phyloP scores from a whole-genome alignment of 2,888 invertebrate species.

The Chymomyza caudatula region DNA sequence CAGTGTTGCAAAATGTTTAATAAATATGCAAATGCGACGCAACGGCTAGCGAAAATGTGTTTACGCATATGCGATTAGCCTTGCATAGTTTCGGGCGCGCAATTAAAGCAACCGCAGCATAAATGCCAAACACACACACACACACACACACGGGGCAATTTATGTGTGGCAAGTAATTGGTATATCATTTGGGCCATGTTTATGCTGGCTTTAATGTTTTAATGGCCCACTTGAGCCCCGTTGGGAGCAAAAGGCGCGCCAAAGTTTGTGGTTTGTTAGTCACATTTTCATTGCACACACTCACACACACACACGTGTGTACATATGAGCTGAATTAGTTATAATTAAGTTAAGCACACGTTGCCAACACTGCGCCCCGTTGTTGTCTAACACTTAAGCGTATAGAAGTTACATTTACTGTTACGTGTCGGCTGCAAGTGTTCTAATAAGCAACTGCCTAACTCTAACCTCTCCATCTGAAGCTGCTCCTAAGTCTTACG shows the following conservation, averaged over 20 bases:
- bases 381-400: constrained; percentile 52
- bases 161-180: not conserved
- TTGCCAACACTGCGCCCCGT: constrained; percentile 17
- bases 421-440: constrained; percentile 5
- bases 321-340: constrained; percentile 68
- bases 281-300: constrained; percentile 37
- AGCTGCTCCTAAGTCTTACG: not conserved
- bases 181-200: constrained; percentile 21
- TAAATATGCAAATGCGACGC: constrained; percentile 60
- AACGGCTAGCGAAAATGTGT: constrained; percentile 23
- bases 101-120: not conserved
- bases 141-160: constrained; percentile 21
- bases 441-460: constrained; percentile 57
- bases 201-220: constrained; percentile 55
- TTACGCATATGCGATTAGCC: constrained; percentile 47
- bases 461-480: constrained; percentile 18
- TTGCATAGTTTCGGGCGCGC: constrained; percentile 33
- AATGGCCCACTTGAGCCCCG: constrained; percentile 60
- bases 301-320: not conserved
- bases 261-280: constrained; percentile 52
- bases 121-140: not conserved
- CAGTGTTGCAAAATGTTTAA: constrained; percentile 26
- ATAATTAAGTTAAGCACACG: constrained; percentile 67
- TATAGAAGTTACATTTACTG: not conserved
- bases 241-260: not conserved